Conservation (phyloP, 2,113 vertebrate genomes). For the Anser brachyrhynchus region DNA sequence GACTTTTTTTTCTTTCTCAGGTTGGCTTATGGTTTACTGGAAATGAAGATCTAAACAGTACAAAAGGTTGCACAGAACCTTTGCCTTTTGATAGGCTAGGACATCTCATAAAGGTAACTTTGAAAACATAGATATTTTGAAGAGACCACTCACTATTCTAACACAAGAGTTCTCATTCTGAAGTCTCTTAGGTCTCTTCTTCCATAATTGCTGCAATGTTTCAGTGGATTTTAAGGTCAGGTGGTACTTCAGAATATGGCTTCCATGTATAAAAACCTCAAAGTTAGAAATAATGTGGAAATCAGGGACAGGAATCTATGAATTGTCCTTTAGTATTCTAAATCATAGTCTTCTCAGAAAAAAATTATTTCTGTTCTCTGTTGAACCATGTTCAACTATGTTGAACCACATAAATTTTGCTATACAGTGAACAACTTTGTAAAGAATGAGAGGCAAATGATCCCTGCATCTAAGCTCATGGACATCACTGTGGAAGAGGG, state of each 20-base stretch:
- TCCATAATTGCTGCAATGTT: background rate
- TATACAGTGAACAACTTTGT: background rate
- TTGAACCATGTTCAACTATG: background rate
- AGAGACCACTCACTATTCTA: background rate
- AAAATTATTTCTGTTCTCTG: background rate
- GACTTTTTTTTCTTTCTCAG: conserved; percentile 62
- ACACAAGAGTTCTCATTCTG: background rate
- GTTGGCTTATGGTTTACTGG: conserved; percentile 87
- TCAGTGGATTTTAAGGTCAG: background rate
- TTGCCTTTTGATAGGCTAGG: conserved; percentile 76
- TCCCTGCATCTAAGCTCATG: background rate
- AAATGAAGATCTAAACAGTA: conserved; percentile 64
- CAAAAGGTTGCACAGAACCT: conserved; percentile 75
- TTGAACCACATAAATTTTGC: background rate
- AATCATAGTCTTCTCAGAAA: background rate
- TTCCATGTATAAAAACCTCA: background rate
- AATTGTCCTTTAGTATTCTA: background rate
- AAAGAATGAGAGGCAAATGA: background rate
- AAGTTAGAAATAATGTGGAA: background rate
- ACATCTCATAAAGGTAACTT: conserved; percentile 83
- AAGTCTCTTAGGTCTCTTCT: background rate
- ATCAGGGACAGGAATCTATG: background rate
- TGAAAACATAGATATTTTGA: background rate
- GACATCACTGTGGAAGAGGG: background rate
- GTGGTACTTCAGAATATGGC: background rate